A percentile compares a stretch with the other conserved stretches of the same genome.
These are phyloP conservation scores for Tridacna crocea DNA, from an alignment of 2,888 invertebrate species.

Conservation along the genomic window DNA sequence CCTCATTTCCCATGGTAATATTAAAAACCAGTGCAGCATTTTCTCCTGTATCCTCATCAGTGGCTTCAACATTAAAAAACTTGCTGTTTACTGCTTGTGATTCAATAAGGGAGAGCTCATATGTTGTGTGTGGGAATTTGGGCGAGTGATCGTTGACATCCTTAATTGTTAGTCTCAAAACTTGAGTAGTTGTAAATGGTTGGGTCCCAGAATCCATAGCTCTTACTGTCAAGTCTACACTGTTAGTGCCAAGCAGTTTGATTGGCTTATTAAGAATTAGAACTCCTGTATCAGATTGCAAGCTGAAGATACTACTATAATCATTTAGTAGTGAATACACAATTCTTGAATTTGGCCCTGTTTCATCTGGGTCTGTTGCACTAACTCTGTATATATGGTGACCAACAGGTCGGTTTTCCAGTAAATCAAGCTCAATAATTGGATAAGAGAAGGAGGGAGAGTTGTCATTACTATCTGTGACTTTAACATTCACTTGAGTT, in stretches of 20 bases:
- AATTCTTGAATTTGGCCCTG: constrained; percentile 94
- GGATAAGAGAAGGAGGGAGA: constrained; percentile 87
- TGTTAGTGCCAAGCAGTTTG: constrained; percentile 49
- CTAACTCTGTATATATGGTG: constrained; percentile 95
- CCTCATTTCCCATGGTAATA: constrained; percentile 93
- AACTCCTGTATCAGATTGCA: constrained; percentile 94
- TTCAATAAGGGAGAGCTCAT: constrained; percentile 95
- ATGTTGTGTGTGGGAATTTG: constrained; percentile 95
- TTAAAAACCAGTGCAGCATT: constrained; percentile 84
- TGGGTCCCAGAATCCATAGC: constrained; percentile 78
- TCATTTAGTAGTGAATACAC: constrained; percentile 92
- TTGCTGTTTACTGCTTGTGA: constrained; percentile 95
- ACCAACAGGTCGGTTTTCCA: constrained; percentile 96
- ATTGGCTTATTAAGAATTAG: constrained; percentile 92
- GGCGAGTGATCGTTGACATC: constrained; percentile 98
- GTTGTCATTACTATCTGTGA: constrained; percentile 96
- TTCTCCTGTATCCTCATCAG: constrained; percentile 77
- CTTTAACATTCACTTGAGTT: constrained; percentile 91
- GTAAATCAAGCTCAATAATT: constrained; percentile 87
- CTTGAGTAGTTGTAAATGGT: constrained; percentile 65
- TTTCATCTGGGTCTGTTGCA: constrained; percentile 92
- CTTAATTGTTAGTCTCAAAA: constrained; percentile 86
- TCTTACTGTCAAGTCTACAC: constrained; percentile 66
- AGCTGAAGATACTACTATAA: constrained; percentile 90
- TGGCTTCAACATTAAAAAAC: constrained; percentile 76